phyloP scores from a whole-genome alignment of 2,113 vertebrate species.

The Chionis minor region DNA sequence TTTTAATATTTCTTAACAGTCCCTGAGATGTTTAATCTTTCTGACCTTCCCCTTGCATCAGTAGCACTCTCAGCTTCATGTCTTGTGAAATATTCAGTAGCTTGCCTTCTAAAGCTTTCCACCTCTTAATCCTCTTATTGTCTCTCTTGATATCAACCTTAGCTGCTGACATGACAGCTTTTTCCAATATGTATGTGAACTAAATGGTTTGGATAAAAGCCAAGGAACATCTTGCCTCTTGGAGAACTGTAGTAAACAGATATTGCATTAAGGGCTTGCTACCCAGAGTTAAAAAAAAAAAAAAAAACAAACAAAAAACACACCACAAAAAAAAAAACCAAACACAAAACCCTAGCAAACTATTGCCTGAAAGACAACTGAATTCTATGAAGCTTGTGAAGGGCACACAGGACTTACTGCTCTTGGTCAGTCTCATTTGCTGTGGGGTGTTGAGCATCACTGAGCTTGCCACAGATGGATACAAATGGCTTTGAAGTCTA shows the following conservation, averaged over 20 bases:
- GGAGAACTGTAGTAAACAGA: slow-evolving; percentile 42
- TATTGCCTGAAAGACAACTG: not conserved
- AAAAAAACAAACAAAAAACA: no score
- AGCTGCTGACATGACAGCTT: slow-evolving; percentile 50
- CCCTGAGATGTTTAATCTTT: not conserved
- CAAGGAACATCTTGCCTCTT: slow-evolving; percentile 30
- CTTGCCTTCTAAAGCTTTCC: slow-evolving; percentile 23
- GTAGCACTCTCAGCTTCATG: not conserved
- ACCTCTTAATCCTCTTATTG: slow-evolving; percentile 55
- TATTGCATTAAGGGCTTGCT: slow-evolving; percentile 36
- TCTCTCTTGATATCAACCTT: slow-evolving; percentile 44
- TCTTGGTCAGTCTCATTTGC: not conserved
- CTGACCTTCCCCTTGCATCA: slow-evolving; percentile 20
- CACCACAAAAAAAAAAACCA: not conserved
- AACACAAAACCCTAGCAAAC: not conserved
- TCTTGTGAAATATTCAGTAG: slow-evolving; percentile 44
- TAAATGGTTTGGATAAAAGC: slow-evolving; percentile 53
- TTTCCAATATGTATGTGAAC: slow-evolving; percentile 54
- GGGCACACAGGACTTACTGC: not conserved
- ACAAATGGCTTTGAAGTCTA: not conserved
- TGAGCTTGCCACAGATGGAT: not conserved
- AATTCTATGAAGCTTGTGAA: not conserved
- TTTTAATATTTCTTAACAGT: slow-evolving; percentile 7
- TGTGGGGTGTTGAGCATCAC: not conserved
- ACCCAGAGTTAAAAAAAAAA: not conserved